Evolutionary conservation across 2,888 invertebrate species (phyloP).

Genomic region (Flabesymbios commensalis): DNA sequence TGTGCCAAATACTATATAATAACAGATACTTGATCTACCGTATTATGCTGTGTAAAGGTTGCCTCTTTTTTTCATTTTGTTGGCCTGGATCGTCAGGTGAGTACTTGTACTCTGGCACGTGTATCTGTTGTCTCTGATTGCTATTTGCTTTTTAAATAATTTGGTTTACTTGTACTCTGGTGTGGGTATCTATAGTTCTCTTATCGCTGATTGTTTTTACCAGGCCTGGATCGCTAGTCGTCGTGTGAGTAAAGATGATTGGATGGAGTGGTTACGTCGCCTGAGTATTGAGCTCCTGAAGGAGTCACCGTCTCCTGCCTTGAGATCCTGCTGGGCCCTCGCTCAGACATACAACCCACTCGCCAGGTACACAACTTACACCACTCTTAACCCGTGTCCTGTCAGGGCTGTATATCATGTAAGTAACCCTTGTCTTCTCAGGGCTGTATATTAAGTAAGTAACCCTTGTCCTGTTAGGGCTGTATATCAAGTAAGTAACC

Average conservation of each 20-base stretch:
- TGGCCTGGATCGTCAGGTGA: no score
- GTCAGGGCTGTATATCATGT: no score
- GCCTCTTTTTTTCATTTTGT: not conserved
- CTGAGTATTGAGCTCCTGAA: constrained; percentile 91
- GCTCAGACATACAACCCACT: constrained; percentile 89
- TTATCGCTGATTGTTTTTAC: not conserved
- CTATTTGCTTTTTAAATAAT: no score
- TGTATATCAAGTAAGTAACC: no score
- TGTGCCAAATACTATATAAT: no score
- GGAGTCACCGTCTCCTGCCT: constrained; percentile 92
- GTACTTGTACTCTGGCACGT: no score
- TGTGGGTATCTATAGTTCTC: not conserved
- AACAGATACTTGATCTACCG: not conserved
- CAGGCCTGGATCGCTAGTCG: constrained; percentile 35
- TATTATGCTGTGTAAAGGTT: not conserved
- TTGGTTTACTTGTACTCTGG: not conserved
- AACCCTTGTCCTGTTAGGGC: no score
- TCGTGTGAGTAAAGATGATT: constrained; percentile 96
- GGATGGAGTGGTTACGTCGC: constrained; percentile 94
- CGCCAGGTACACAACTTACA: constrained; percentile 65
- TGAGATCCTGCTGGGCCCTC: constrained; percentile 81
- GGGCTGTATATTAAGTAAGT: not conserved
- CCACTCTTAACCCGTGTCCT: no score
- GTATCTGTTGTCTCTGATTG: no score
- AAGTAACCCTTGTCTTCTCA: no score